These are phyloP conservation scores for Chrysolina americana DNA, from an alignment of 2,888 invertebrate genomes.

Conservation along the genomic window DNA sequence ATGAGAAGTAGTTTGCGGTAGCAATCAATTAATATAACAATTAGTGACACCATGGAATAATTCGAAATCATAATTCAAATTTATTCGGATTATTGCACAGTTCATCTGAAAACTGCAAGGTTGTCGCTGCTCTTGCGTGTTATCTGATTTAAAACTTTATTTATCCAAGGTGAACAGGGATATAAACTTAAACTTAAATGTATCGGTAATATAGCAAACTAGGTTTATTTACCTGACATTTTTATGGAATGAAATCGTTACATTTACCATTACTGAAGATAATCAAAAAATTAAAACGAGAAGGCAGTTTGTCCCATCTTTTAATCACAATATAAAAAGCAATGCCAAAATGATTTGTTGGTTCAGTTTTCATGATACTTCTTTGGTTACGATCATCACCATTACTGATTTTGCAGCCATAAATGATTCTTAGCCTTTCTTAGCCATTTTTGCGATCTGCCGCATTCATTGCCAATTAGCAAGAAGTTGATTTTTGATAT, in stretches of 20 bases:
- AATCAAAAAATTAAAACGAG: no score
- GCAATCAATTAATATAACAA: neutral
- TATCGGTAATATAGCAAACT: neutral
- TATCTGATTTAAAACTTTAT: conserved; percentile 11
- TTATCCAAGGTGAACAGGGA: conserved; percentile 11
- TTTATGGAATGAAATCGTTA: neutral
- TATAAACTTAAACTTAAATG: neutral
- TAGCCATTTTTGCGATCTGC: no score
- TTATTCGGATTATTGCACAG: conserved; percentile 16
- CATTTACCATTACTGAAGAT: neutral
- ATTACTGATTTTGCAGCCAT: no score
- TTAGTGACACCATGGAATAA: conserved; percentile 17
- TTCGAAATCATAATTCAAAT: conserved; percentile 1
- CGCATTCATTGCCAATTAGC: no score
- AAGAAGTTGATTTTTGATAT: no score
- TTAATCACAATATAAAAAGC: no score
- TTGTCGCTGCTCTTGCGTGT: conserved; percentile 15
- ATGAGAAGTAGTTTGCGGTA: conserved; percentile 11
- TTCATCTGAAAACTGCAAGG: conserved; percentile 20
- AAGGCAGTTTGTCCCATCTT: no score
- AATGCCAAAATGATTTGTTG: no score
- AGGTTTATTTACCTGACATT: neutral
- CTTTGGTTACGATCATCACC: no score
- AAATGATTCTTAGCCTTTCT: no score
- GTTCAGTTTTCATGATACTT: no score